Evolutionary conservation across 1,140 invertebrate genomes (phyloP).

Genomic region (Philopotamus ludificatus): DNA sequence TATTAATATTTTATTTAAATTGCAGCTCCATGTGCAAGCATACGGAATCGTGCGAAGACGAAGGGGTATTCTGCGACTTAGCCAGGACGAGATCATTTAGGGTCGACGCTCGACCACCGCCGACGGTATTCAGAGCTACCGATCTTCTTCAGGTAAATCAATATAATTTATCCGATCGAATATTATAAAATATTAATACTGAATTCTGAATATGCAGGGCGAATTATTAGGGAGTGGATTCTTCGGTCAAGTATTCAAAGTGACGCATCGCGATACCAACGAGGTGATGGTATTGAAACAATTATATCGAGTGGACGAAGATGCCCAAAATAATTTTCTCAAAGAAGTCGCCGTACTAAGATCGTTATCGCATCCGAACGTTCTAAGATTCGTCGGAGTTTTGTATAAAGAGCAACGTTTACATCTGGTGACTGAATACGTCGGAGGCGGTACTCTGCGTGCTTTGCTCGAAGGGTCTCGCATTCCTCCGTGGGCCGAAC

Average conservation of each 20-base stretch:
- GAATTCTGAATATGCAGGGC: conserved; percentile 54
- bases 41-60: conserved; percentile 39
- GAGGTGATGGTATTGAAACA: conserved; percentile 96
- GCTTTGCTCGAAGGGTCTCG: conserved; percentile 61
- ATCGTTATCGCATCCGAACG: conserved; percentile 85
- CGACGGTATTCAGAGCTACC: conserved; percentile 84
- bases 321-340: conserved; percentile 89
- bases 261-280: conserved; percentile 84
- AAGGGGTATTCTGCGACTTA: conserved; percentile 65
- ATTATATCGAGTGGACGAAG: conserved; percentile 88
- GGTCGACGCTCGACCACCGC: conserved; percentile 69
- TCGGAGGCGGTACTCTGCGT: conserved; percentile 85
- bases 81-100: conserved; percentile 85
- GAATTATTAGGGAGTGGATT: conserved; percentile 90
- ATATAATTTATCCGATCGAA: background rate
- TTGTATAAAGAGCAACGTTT: conserved; percentile 90
- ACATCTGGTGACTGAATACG: conserved; percentile 89
- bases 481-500: conserved; percentile 76
- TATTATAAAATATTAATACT: conserved; percentile 3
- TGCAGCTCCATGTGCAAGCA: conserved; percentile 32
- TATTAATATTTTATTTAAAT: conserved; percentile 13
- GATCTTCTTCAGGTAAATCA: conserved; percentile 71
- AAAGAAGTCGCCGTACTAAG: conserved; percentile 91
- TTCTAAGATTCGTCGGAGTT: conserved; percentile 89
- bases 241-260: conserved; percentile 89